phyloP scores from a whole-genome alignment of 1,140 invertebrate species.

The Thaumetopoea pityocampa region DNA sequence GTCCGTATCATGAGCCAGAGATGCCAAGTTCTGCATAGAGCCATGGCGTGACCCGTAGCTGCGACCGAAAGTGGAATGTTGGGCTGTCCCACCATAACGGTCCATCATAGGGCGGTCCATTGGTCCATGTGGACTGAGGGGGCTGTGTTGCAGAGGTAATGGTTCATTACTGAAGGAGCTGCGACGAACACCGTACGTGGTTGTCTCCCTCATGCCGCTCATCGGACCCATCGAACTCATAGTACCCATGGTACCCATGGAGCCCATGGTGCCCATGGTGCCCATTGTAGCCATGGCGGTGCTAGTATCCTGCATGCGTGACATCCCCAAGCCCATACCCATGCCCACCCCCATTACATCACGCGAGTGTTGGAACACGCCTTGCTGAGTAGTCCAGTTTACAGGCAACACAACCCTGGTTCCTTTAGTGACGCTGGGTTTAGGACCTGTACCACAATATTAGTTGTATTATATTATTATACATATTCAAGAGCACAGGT shows the following conservation, averaged over 20 bases:
- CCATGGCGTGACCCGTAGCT: constrained; percentile 58
- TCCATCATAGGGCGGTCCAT: constrained; percentile 61
- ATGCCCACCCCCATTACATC: constrained; percentile 59
- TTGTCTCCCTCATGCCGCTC: constrained; percentile 60
- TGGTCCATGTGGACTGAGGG: constrained; percentile 65
- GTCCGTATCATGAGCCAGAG: constrained; percentile 75
- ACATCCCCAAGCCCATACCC: constrained; percentile 48
- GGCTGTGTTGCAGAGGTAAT: constrained; percentile 60
- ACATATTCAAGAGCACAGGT: no score
- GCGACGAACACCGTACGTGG: constrained; percentile 61
- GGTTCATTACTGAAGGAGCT: constrained; percentile 71
- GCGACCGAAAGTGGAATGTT: constrained; percentile 53
- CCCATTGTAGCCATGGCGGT: constrained; percentile 37
- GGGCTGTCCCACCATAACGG: constrained; percentile 50
- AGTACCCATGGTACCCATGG: constrained; percentile 34
- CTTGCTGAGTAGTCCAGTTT: constrained; percentile 66
- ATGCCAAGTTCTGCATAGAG: constrained; percentile 65
- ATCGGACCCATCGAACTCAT: constrained; percentile 49
- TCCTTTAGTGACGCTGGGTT: constrained; percentile 79
- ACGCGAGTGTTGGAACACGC: constrained; percentile 61
- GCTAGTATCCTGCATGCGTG: constrained; percentile 52
- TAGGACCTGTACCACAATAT: constrained; percentile 75
- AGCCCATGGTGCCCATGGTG: constrained; percentile 30
- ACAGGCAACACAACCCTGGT: constrained; percentile 79
- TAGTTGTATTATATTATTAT: neutral